phyloP scores from a whole-genome alignment of 2,888 invertebrate species.

The Erebia palarica region DNA sequence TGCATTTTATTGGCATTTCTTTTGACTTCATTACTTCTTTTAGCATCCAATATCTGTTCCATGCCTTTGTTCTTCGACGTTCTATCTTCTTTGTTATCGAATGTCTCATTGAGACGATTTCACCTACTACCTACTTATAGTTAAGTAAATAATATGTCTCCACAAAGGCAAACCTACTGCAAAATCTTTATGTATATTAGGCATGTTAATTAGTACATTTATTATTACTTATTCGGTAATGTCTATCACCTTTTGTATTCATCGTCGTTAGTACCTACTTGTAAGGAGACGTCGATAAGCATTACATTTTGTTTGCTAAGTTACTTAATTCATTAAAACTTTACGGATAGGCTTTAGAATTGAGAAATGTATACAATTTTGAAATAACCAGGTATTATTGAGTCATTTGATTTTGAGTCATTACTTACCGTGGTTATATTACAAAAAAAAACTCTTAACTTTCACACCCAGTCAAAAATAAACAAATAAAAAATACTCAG shows the following conservation, averaged over 20 bases:
- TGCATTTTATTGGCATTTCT: too few species aligned
- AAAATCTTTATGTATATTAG: slow-evolving; percentile 22
- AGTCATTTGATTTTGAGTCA: slow-evolving; percentile 7
- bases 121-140: too few species aligned
- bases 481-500: too few species aligned
- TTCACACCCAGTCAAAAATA: slow-evolving; percentile 1
- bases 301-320: background rate
- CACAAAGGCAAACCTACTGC: background rate
- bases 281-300: slow-evolving; percentile 25
- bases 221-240: slow-evolving; percentile 36
- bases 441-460: background rate
- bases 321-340: background rate
- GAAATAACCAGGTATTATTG: background rate
- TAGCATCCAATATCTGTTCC: too few species aligned
- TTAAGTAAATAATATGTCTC: background rate
- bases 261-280: slow-evolving; percentile 26
- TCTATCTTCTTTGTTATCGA: too few species aligned
- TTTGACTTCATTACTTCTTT: too few species aligned
- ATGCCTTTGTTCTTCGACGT: too few species aligned
- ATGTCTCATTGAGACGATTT: too few species aligned
- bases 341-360: background rate
- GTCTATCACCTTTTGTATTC: slow-evolving; percentile 32
- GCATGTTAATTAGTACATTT: slow-evolving; percentile 36
- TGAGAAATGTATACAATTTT: background rate
- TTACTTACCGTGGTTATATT: background rate